A percentile compares a stretch with the other conserved stretches of the same genome.
Evolutionary conservation across 2,797 vertebrate genomes (phyloP).

Genomic region (Podarcis siculus): DNA sequence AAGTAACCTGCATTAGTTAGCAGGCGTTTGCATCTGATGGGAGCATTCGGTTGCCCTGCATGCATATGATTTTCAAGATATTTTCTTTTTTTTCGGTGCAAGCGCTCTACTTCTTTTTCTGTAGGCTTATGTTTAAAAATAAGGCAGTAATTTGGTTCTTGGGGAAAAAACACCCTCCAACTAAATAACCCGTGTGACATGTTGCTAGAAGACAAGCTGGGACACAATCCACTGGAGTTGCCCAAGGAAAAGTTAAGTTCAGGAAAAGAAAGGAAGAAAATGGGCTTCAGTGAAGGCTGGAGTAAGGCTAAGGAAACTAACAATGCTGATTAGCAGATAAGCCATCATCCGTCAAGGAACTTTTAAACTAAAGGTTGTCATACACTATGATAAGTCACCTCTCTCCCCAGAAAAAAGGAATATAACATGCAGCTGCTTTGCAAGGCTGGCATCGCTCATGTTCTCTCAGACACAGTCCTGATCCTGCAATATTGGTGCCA

Average conservation of each 20-base stretch:
- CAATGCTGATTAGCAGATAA: not conserved
- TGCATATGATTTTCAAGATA: not conserved
- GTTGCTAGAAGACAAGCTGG: not conserved
- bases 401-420: no score
- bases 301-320: not conserved
- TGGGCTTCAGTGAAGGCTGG: not conserved
- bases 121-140: not conserved
- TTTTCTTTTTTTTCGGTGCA: not conserved
- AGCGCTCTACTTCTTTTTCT: not conserved
- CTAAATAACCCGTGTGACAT: not conserved
- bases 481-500: no score
- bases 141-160: not conserved
- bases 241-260: not conserved
- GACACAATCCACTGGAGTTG: not conserved
- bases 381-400: no score
- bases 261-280: not conserved
- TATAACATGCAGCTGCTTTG: no score
- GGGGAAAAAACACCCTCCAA: no score
- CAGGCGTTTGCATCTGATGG: not conserved
- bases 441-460: no score
- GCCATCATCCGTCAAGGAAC: no score
- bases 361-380: no score
- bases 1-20: not conserved
- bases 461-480: no score
- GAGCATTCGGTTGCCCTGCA: not conserved